Base-by-base conservation (phyloP, 2,888 invertebrate species). In the Penaeus monodon region DNA sequence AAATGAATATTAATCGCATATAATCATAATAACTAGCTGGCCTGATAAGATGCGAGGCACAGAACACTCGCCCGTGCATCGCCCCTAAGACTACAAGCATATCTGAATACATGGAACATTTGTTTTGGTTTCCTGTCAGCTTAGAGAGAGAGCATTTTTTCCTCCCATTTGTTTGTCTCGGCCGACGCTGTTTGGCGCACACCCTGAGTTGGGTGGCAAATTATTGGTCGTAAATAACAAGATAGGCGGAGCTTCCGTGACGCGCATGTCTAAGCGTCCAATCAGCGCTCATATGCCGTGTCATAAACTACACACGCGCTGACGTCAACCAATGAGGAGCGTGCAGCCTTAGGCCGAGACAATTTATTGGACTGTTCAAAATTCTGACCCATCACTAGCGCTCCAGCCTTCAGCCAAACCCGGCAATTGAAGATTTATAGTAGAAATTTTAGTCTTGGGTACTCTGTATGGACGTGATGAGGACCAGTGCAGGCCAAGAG, bases 171-270 rank as follows among this genome's bases (percentile, higher is more conserved):
- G 86, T 86, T 86, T 86, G 81, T 86, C 81, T 44, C 77, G 66
- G 81, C 80, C 86, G 81, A 77, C 81, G 86, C 81, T 86, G 77
- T 82, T 78, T 86, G 86, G 86, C 78, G 77, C 81, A 77, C 77
- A 77, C 77, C 81, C 86, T 77, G 78, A 78, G 86, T 81, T 78
- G 82, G 77, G 81, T 77, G 81, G 86, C 81, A 82, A 86, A 82
- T 86, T 81, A 86, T 86, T 82, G 84, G 86, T 86, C 86, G 77
- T 86, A 86, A 86, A 86, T 86, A 81, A 86, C 81, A 68, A 81
- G 63, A 70, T 66, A 78, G 86, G 85, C 76, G 86, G 86, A 78
- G 86, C 82, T 44, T 63, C 77, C 64, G 63, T 82, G 86, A 86
- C 86, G 81, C 86, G 81, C 86, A 86, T 86, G 86, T 86, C 86